Evolutionary conservation across 2,888 invertebrate species (phyloP), one percentile per base, ranked within the genome.

Genomic region (Chromoteleia sp.): DNA sequence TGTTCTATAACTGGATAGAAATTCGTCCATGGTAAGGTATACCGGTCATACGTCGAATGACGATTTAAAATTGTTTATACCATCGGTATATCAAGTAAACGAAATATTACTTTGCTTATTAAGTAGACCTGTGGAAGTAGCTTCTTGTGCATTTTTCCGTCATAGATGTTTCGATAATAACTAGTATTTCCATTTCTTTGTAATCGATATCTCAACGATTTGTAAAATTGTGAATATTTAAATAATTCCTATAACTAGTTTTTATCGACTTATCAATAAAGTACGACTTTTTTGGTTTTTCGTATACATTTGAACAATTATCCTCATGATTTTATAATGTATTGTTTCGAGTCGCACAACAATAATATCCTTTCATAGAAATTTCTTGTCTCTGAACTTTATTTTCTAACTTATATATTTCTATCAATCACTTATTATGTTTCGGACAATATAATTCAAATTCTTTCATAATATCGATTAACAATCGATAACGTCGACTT

Each of bases 191-290:
- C 5, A 48, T 36, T 58, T 71, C 77, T 74, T 45, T 68, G 45
- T 73, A 77, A 80, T 59, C 75, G 78, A 81, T 82, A 68, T 59
- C 79, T 78, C 70, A 83, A 63, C 17, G 19, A 76, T 33, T 83
- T 36, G 54, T 43, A 41, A 79, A 83, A 81, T 2, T 50, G 25
- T 6, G 59, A 54, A 43, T 63, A 36, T 15, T 45, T 59, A 48
- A 15, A 73, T 8, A 78, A 21, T 8, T 59, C 39, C 19, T 65
- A 19, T 19, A 79, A 48, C 50, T 83, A 71, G 6, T 10, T 14
- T 29, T 10, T n/a, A 50, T 7, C 81, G 33, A 33, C 4, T 33
- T 17, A 65, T 58, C 41, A 6, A 81, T 52, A 19, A 81, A 81
- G n/a, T 81, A 81, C 10, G 48, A 41, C 25, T 54, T 30, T 19